A percentile compares a stretch with the other conserved stretches of the same genome.
These are phyloP conservation scores for Chiloscyllium punctatum DNA, from an alignment of 2,797 vertebrate species.

Conservation along the genomic window DNA sequence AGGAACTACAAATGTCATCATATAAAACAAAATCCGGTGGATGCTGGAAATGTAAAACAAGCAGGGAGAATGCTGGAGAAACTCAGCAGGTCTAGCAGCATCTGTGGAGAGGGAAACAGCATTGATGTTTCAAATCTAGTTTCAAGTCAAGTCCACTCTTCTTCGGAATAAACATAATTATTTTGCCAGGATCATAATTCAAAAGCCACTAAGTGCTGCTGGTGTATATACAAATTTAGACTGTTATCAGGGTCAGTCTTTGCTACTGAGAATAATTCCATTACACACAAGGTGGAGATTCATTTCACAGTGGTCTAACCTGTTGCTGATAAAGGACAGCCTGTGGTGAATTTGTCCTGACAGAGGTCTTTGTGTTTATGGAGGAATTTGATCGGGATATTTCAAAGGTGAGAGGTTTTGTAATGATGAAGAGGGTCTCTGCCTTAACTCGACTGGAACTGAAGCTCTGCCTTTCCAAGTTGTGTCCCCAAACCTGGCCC, in stretches of 20 bases:
- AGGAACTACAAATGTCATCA: background rate
- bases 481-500: no score
- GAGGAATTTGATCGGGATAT: background rate
- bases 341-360: background rate
- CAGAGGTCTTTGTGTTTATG: background rate
- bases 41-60: no score
- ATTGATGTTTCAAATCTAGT: no score
- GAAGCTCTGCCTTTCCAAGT: no score
- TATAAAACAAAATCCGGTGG: no score
- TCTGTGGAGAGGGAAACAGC: no score
- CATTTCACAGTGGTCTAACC: background rate
- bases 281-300: background rate
- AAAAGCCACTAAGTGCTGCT: background rate
- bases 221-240: background rate
- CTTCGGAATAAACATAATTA: background rate
- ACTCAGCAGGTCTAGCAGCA: no score
- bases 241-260: no score
- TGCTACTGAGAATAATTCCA: background rate
- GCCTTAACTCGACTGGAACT: no score
- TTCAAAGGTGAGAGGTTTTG: background rate
- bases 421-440: no score
- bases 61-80: no score
- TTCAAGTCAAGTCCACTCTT: no score
- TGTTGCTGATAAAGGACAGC: background rate
- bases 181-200: background rate